Evolutionary conservation across 2,797 vertebrate genomes (phyloP).

Genomic region (Labroides dimidiatus): DNA sequence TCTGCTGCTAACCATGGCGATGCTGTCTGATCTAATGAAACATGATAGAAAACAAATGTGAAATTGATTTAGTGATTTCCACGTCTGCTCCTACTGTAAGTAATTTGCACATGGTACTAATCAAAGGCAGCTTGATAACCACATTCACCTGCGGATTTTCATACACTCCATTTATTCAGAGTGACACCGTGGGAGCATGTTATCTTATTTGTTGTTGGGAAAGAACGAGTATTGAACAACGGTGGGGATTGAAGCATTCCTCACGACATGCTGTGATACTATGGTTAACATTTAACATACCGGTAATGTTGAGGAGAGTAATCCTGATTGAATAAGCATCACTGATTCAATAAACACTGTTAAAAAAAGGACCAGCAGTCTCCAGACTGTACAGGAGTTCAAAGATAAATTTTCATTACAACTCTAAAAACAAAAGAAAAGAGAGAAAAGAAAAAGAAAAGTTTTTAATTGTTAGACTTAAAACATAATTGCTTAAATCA

Average conservation of each 20-base stretch:
- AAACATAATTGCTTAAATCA: too few relatives aligned
- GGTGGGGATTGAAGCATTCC: background rate
- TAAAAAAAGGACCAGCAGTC: too few relatives aligned
- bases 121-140: conserved; percentile 20
- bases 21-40: conserved; percentile 49
- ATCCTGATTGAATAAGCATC: too few relatives aligned
- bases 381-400: too few relatives aligned
- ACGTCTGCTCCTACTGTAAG: conserved; percentile 23
- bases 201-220: background rate
- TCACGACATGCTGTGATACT: too few relatives aligned
- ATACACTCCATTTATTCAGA: conserved; percentile 12
- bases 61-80: conserved; percentile 45
- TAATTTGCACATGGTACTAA: conserved; percentile 33
- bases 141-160: background rate
- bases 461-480: too few relatives aligned
- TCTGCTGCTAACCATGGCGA: conserved; percentile 15
- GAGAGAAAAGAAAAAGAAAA: too few relatives aligned
- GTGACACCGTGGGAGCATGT: background rate
- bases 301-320: too few relatives aligned
- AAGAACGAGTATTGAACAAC: background rate
- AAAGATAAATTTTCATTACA: too few relatives aligned
- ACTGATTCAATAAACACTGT: too few relatives aligned
- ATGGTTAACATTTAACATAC: too few relatives aligned
- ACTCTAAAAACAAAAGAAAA: too few relatives aligned
- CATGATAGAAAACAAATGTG: conserved; percentile 48